Evolutionary conservation across 1,140 invertebrate genomes (phyloP).

Genomic region (Orchesella cincta): DNA sequence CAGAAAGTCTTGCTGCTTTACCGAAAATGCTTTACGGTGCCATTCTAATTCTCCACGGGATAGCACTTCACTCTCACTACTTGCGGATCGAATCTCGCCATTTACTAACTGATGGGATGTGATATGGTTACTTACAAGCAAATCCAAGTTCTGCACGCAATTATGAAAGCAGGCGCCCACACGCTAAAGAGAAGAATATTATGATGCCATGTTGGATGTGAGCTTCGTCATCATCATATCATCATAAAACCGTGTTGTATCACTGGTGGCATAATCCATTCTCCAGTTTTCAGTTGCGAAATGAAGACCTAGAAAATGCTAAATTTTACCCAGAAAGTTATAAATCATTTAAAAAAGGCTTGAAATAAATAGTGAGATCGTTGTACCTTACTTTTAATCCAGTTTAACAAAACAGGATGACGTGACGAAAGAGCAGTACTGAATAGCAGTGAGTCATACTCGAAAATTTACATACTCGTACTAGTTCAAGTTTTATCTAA

Average conservation of each 20-base stretch:
- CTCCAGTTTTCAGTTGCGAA: not conserved
- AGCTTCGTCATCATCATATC: not conserved
- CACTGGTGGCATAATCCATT: not conserved
- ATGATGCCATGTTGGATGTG: not conserved
- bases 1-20: no score
- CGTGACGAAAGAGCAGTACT: not conserved
- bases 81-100: not conserved
- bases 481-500: not conserved
- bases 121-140: not conserved
- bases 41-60: conserved; percentile 14
- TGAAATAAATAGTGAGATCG: not conserved
- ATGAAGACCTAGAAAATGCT: not conserved
- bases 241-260: not conserved
- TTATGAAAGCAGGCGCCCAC: not conserved
- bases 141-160: not conserved
- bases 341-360: not conserved
- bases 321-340: not conserved
- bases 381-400: not conserved
- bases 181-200: not conserved
- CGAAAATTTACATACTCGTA: not conserved
- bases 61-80: conserved; percentile 27
- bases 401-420: no score
- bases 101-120: not conserved
- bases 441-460: not conserved
- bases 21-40: not conserved